Evolutionary conservation across 1,140 invertebrate genomes (phyloP), one percentile per base, ranked within the genome.

Genomic region (Penaeus japonicus): DNA sequence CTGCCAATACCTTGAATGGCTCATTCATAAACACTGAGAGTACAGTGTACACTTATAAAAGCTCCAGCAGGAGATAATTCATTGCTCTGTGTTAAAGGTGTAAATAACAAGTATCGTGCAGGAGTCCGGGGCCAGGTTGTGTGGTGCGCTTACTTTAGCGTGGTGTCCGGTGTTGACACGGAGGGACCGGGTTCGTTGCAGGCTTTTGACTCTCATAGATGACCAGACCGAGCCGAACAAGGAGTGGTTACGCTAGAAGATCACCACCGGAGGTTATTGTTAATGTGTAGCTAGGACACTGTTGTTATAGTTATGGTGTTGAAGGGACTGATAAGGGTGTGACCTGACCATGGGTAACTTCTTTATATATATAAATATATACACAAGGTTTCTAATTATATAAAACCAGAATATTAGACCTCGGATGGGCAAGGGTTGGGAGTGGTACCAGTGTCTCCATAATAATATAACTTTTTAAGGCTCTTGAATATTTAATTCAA

Each of bases 151-250:
- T 80, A 94, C 93, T 93, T 94, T 92, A 22, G 91, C 90, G 57
- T 91, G 90, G 55, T 91, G 90, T 53, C 89, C 93, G 24, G 94
- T 93, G 91, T 94, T 95, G 35, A 94, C 92, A 92, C 95, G 91
- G 55, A 92, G 89, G 15, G 91, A 92, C 27, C 87, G 90, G 54
- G 87, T 90, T 90, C 90, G 91, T 90, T 90, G 91, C 84, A 94
- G 91, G 95, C 94, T 88, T 94, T 93, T 90, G 96, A 94, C 91
- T 96, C 94, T 91, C 94, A 97, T 96, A 89, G 96, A 97, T 5
- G 97, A 97, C 97, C 97, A 98, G 27, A 98, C 97, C 92, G 96
- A 97, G 82, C 98, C 98, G 93, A 99, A 99, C 62, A 99, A 93
- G 55, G 97, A 97, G 93, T 99, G 98, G 92, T 99, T 98, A 92